Evolutionary conservation across 2,797 vertebrate genomes (phyloP), one percentile per base, ranked within the genome.

Genomic region (Pantherophis alleghaniensis): DNA sequence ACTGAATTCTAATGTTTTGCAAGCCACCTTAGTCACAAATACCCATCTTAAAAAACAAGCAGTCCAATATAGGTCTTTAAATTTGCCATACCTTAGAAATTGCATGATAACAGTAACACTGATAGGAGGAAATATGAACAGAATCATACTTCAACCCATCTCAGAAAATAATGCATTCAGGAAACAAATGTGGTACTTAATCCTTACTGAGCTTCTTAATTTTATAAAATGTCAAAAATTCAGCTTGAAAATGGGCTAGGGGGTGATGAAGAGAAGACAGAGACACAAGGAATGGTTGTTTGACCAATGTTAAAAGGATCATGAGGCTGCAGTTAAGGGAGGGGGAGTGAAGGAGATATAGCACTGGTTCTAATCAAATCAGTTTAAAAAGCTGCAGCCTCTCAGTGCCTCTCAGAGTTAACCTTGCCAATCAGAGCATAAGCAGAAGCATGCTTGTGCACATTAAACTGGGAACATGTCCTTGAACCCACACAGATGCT

Each of bases 361-460:
- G 97, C 92, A 97, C 97, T 91, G 97, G 97, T 96, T 97, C 97
- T 99, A 99, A 99, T 99, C 98, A 98, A 99, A 99, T 99, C 98
- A 98, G 97, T 98, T 96, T 94, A 96, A 97, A 97, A 97, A 98
- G 97, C 98, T 96, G 97, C 98, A 97, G 98, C 97, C 98, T 98
- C 97, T 97, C 96, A 96, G 96, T 97, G 97, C 96, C 96, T 96
- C 97, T 97, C 96, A 11, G 97, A 98, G 97, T 97, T 99, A 98
- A 99, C 99, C 98, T 98, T 98, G 98, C 98, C 98, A 98, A 98
- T 98, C 98, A 98, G 97, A 88, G 97, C 97, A 97, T 95, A 97
- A 97, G 98, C 93, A 91, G 97, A 96, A 97, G 97, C 97, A 98
- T 98, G 98, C 95, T 97, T 95, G 97, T 94, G 98, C 98, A 98